Percentiles rank a stretch among this genome's conserved stretches.
Conservation (phyloP, 2,888 invertebrate species). For the Ptychoptera contaminata region DNA sequence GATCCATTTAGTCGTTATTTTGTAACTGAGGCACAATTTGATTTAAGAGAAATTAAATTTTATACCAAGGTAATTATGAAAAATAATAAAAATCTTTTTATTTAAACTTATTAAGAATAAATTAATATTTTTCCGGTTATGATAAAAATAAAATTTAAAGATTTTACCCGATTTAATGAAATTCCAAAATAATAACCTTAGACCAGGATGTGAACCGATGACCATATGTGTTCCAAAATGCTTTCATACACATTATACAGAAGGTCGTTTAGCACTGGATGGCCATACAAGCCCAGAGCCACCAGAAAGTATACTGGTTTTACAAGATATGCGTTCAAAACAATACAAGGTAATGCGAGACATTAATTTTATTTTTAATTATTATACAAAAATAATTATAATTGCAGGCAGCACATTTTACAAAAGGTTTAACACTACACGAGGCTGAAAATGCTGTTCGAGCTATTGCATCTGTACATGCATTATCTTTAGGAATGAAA, state of each 20-base stretch:
- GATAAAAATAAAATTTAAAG: constrained; percentile 28
- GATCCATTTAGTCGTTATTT: constrained; percentile 67
- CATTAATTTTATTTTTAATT: not conserved
- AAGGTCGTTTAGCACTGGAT: constrained; percentile 22
- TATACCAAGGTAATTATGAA: constrained; percentile 47
- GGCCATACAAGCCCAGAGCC: constrained; percentile 29
- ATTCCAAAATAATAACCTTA: constrained; percentile 36
- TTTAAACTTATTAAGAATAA: not conserved
- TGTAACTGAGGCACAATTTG: constrained; percentile 69
- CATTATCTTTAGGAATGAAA: constrained; percentile 49
- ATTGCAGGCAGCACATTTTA: constrained; percentile 16
- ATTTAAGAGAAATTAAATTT: constrained; percentile 65
- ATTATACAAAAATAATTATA: constrained; percentile 7
- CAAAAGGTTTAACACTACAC: constrained; percentile 20
- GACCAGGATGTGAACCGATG: constrained; percentile 30
- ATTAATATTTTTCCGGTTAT: not conserved
- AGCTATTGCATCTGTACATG: constrained; percentile 57
- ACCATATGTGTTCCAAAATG: constrained; percentile 52
- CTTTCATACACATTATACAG: constrained; percentile 46
- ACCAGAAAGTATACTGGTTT: constrained; percentile 51
- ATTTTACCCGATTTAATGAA: constrained; percentile 53
- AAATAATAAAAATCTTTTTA: not conserved
- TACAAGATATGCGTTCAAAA: constrained; percentile 51
- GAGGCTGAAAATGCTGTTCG: constrained; percentile 54
- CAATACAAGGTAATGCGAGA: constrained; percentile 20